These are phyloP conservation scores for Macrotrachela quadricornifera DNA, from an alignment of 1,140 invertebrate species.

Conservation along the genomic window DNA sequence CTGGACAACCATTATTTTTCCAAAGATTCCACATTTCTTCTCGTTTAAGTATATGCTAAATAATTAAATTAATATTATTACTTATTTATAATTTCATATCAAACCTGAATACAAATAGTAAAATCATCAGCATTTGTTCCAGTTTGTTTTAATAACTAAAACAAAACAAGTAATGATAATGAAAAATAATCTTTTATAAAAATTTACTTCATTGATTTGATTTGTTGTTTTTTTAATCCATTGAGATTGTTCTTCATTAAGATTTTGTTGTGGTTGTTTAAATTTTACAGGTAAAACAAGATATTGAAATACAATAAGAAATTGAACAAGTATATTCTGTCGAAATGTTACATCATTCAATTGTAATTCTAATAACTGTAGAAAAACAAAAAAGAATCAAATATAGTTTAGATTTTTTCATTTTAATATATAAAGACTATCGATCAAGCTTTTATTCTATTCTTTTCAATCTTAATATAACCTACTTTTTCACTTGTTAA, in stretches of 20 bases:
- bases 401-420: too few relatives aligned
- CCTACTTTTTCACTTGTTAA: slow-evolving; percentile 72
- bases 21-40: slow-evolving; percentile 68
- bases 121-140: too few relatives aligned
- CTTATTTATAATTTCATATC: neutral
- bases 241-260: slow-evolving; percentile 60
- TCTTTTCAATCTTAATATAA: too few relatives aligned
- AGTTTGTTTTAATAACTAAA: too few relatives aligned
- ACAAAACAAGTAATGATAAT: too few relatives aligned
- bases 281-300: slow-evolving; percentile 71
- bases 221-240: slow-evolving; percentile 58
- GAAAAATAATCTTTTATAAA: neutral
- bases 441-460: too few relatives aligned
- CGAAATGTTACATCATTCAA: slow-evolving; percentile 85
- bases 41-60: slow-evolving; percentile 41
- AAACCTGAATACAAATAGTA: too few relatives aligned
- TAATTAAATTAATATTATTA: neutral
- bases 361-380: slow-evolving; percentile 67
- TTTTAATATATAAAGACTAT: too few relatives aligned
- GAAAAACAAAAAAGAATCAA: slow-evolving; percentile 11
- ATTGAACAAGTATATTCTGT: slow-evolving; percentile 76
- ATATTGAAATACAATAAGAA: slow-evolving; percentile 86
- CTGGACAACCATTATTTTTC: slow-evolving; percentile 85
- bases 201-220: slow-evolving; percentile 15
- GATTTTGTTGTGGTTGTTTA: slow-evolving; percentile 53